Evolutionary conservation across 2,113 vertebrate genomes (phyloP).

Genomic region (Rhinolophus sinicus): DNA sequence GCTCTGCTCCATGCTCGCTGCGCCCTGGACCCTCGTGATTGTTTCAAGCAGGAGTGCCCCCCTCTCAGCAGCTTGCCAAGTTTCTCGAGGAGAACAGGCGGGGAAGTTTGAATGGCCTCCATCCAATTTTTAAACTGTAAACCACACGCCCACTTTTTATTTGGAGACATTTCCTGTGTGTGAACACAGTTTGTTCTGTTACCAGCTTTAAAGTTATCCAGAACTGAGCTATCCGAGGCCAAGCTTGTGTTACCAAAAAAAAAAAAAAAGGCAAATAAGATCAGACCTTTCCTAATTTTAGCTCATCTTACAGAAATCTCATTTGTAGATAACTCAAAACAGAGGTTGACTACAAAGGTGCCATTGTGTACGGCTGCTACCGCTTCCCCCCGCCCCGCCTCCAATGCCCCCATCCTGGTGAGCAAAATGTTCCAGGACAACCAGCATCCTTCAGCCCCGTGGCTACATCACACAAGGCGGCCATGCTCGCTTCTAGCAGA

Average conservation of each 20-base stretch:
- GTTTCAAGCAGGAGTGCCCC: background rate
- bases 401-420: background rate
- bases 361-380: background rate
- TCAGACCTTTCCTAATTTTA: conserved; percentile 6
- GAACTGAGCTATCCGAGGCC: conserved; percentile 44
- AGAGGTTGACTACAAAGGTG: background rate
- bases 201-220: conserved; percentile 58
- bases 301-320: background rate
- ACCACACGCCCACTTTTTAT: conserved; percentile 55
- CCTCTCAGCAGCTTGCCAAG: background rate
- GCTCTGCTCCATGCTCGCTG: background rate
- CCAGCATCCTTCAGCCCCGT: background rate
- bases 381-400: rapidly evolving
- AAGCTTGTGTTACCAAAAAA: background rate
- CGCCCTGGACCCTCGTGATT: background rate
- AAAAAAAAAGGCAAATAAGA: background rate
- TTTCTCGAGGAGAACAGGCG: background rate
- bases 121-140: conserved; percentile 46
- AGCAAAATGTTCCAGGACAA: background rate
- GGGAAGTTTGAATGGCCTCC: conserved; percentile 26
- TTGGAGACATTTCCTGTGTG: conserved; percentile 61
- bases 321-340: background rate
- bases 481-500: background rate
- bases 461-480: rapidly evolving
- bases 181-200: conserved; percentile 66